Conservation (phyloP, 1,140 invertebrate species). For the Venustaconcha ellipsiformis region DNA sequence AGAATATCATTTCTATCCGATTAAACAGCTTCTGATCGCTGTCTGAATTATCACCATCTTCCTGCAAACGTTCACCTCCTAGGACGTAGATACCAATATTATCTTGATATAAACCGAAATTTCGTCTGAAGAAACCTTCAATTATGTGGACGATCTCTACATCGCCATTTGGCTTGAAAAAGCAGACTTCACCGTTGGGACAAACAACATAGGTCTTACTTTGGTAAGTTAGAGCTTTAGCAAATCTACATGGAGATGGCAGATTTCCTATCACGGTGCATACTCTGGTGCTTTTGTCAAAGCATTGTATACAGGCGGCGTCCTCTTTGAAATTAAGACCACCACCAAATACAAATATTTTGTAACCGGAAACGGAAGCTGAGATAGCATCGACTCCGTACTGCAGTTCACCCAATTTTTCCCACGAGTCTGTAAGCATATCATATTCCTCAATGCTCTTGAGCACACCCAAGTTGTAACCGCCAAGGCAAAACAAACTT, state of each 20-base stretch:
- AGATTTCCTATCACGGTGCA: conserved; percentile 12
- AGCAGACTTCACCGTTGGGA: conserved; percentile 7
- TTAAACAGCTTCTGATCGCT: background rate
- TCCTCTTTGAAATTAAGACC: conserved; percentile 32
- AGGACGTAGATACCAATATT: conserved; percentile 1
- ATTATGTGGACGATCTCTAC: conserved; percentile 8
- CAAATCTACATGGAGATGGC: conserved; percentile 4
- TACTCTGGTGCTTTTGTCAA: conserved; percentile 30
- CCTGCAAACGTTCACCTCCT: conserved; percentile 5
- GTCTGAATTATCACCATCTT: background rate
- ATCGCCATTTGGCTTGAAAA: conserved; percentile 1
- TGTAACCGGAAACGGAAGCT: conserved; percentile 30
- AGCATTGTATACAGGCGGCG: conserved; percentile 42
- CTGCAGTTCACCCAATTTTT: conserved; percentile 32
- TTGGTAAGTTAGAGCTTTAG: conserved; percentile 8
- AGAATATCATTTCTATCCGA: background rate
- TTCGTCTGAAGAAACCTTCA: conserved; percentile 5
- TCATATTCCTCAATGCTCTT: conserved; percentile 42
- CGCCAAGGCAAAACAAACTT: conserved; percentile 43
- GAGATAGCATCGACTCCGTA: conserved; percentile 42
- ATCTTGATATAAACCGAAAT: conserved; percentile 14
- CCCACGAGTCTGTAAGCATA: conserved; percentile 39
- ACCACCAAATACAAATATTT: conserved; percentile 48
- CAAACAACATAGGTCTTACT: conserved; percentile 12
- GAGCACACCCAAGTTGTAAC: conserved; percentile 33